phyloP scores from a whole-genome alignment of 1,140 invertebrate genomes.

The Pseudobourletiella spinata region DNA sequence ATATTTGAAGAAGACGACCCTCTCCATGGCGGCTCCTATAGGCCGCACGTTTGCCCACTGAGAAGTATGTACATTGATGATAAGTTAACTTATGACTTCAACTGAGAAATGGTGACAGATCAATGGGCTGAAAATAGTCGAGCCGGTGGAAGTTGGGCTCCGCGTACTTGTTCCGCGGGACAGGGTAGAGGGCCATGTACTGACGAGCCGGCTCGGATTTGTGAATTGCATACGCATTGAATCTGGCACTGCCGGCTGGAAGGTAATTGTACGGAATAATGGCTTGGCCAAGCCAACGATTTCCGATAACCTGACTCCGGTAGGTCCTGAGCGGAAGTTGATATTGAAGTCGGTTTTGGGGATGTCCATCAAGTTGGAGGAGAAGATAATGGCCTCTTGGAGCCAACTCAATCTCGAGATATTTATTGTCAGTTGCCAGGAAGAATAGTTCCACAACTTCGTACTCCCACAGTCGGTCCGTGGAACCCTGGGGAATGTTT shows the following conservation, averaged over 20 bases:
- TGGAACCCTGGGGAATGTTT: background rate
- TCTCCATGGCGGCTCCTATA: too few relatives aligned
- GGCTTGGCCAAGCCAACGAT: conserved; percentile 42
- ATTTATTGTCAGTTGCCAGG: conserved; percentile 41
- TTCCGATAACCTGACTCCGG: too few relatives aligned
- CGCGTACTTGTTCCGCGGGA: conserved; percentile 39
- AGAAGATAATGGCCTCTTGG: conserved; percentile 45
- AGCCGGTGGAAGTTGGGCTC: conserved; percentile 44
- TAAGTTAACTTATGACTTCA: too few relatives aligned
- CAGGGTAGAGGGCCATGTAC: conserved; percentile 48
- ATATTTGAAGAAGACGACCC: too few relatives aligned
- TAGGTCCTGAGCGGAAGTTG: conserved; percentile 11
- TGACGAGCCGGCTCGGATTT: conserved; percentile 41
- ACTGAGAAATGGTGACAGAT: too few relatives aligned
- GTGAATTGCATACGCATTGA: conserved; percentile 53
- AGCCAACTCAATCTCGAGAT: conserved; percentile 47
- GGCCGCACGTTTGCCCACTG: too few relatives aligned
- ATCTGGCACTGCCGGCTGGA: conserved; percentile 43
- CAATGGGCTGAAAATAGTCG: conserved; percentile 22
- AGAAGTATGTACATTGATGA: too few relatives aligned
- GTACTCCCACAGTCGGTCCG: conserved; percentile 25
- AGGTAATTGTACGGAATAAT: conserved; percentile 42
- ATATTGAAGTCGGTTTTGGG: conserved; percentile 38
- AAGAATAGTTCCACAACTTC: conserved; percentile 39
- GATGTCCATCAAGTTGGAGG: conserved; percentile 41